Conservation (phyloP, 2,797 vertebrate species). For the Chelon labrosus region DNA sequence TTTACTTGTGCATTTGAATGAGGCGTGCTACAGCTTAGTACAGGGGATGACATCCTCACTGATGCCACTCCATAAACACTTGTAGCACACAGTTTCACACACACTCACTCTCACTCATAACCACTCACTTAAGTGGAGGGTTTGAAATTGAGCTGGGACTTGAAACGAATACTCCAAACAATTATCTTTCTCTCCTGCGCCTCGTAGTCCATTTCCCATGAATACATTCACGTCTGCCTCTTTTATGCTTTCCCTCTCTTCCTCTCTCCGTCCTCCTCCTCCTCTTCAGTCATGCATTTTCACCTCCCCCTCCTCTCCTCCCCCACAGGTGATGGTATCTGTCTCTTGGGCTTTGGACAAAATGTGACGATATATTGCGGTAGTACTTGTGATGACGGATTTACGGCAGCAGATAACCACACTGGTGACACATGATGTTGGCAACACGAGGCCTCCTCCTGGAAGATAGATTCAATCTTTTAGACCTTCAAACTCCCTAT, state of each 20-base stretch:
- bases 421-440: not conserved
- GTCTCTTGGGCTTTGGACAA: conserved; percentile 29
- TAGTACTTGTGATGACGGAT: conserved; percentile 13
- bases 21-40: conserved; percentile 58
- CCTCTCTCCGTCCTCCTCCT: conserved; percentile 16
- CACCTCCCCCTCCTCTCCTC: conserved; percentile 37
- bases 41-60: conserved; percentile 57
- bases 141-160: conserved; percentile 82
- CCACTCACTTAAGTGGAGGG: conserved; percentile 78
- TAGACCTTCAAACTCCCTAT: too few relatives aligned
- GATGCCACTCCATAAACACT: conserved; percentile 72
- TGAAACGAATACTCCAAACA: conserved; percentile 80
- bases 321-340: conserved; percentile 36
- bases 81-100: conserved; percentile 59
- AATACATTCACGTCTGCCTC: conserved; percentile 71
- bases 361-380: conserved; percentile 47
- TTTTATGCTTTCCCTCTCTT: conserved; percentile 15
- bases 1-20: conserved; percentile 43
- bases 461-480: not conserved
- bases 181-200: conserved; percentile 75
- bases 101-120: conserved; percentile 61
- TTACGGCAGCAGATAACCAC: conserved; percentile 14
- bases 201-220: conserved; percentile 74
- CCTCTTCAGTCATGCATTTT: conserved; percentile 48
- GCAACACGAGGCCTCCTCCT: not conserved